Evolutionary conservation across 1,140 invertebrate species (phyloP).

Genomic region (Bombus cullumanus): DNA sequence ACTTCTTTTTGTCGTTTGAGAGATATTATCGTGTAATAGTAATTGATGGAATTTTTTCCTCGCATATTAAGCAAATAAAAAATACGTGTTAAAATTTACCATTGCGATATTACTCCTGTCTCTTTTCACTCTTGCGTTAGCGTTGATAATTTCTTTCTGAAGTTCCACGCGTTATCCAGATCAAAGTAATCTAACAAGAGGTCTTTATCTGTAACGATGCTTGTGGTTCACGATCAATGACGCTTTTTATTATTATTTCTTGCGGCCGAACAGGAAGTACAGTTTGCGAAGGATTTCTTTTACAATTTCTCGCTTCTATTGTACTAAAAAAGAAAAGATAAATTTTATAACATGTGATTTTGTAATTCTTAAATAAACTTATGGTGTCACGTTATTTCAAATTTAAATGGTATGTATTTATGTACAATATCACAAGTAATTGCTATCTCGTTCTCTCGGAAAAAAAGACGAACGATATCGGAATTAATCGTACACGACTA

Average conservation of each 20-base stretch:
- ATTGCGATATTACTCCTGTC: neutral
- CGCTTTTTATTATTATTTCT: constrained; percentile 1
- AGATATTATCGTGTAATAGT: neutral
- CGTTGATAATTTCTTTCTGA: neutral
- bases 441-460: neutral
- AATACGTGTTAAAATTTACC: neutral
- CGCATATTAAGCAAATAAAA: neutral
- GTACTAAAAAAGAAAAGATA: neutral
- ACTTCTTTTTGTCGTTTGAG: neutral
- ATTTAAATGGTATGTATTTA: neutral
- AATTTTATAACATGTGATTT: neutral
- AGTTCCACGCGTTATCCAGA: neutral
- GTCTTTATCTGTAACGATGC: neutral
- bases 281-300: too few species aligned
- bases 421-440: too few species aligned
- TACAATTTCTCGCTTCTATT: neutral
- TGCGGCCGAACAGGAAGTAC: neutral
- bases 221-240: neutral
- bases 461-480: neutral
- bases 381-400: neutral
- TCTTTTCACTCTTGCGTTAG: neutral
- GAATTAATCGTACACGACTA: neutral
- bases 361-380: neutral
- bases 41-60: neutral
- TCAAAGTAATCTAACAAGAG: neutral